Evolutionary conservation across 64 coral and sea anemone genomes (phyloP), one percentile per base, ranked within the genome.

Genomic region (Pachyseris speciosa): DNA sequence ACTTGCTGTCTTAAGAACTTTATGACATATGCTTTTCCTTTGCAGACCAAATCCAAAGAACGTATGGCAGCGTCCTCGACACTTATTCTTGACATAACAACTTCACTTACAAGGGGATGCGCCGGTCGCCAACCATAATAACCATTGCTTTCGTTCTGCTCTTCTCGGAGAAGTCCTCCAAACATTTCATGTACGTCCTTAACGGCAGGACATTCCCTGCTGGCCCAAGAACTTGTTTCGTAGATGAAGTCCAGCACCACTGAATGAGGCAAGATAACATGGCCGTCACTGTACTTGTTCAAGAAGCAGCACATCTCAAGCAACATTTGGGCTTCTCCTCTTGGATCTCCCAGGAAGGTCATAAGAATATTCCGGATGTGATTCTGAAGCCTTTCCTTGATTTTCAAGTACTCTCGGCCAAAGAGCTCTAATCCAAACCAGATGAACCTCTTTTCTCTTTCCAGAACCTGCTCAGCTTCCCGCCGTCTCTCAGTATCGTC

Each of bases 381-480:
- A 25, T 83, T 87, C 26, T 61, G 70, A 19, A 94, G 36, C 2
- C 85, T 52, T 2, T 87, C 73, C 57, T 87, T 39, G n/a, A 94
- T 94, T 38, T 87, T 86, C 0, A 69, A 10, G 26, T 94, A 94
- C 3, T 94, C 72, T 13, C 91, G 24, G 9, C 91, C 91, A 72
- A 94, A 94, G 0, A 94, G 74, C 25, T 94, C 84, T 15, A 94
- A 69, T 38, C 91, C 91, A 94, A 94, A 80, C 91, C 91, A 94
- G 22, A 94, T 80, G 7, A 94, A 94, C 6, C 91, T n/a, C 19
- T 42, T 88, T 30, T 94, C 75, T 60, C 91, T 77, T 11, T 94
- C 84, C 11, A 94, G 36, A 4, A 87, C 74, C n/a, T 88, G 16
- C 31, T 86, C 91, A 27, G 43, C 91, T 41, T 38, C 91, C 25